Evolutionary conservation across 2,797 vertebrate species (phyloP), one percentile per base, ranked within the genome.

Genomic region (Petrocephalus schoutedeni): DNA sequence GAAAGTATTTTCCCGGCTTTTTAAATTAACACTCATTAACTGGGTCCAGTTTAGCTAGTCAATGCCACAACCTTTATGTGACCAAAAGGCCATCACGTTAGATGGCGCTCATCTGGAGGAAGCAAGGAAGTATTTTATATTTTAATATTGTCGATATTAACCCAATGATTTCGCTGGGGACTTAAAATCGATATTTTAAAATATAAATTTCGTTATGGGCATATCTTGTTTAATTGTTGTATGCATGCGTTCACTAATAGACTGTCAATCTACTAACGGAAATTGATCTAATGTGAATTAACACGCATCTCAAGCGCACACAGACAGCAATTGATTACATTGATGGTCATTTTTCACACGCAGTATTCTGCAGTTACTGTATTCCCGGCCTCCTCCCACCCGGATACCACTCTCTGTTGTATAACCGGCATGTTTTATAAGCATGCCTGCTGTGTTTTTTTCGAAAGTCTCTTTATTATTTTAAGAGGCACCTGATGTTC

Each of bases 351-450:
- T 80, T 80, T 49, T 49, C 74, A 49, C 16, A 28, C 41, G 41
- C 45, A n/a, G 19, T 49, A 49, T 49, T 49, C 74, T 49, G 4
- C 49, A 16, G 74, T 80, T 21, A 80, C 71, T 77, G 54, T 56
- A 14, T 14, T 56, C 54, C 12, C 54, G 12, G 54, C 54, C 8
- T 10, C 54, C 12, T 8, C 54, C 54, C 8, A 56, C 54, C 12
- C 12, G 41, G 41, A 2, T 45, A 45, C 41, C 71, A 77, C 8
- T 80, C 19, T 49, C 41, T 49, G 41, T 80, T 80, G 74, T 80
- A 80, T 80, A 80, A 80, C 74, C 74, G 19, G 74, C 74, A 49
- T 80, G 41, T 80, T 80, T 80, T 80, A 49, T 80, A 80, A 80
- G 74, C 41, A 80, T 49, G 41, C 28, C 67, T 80, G 74, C 41